phyloP scores from a whole-genome alignment of 2,113 vertebrate genomes.

The Etheostoma spectabile region DNA sequence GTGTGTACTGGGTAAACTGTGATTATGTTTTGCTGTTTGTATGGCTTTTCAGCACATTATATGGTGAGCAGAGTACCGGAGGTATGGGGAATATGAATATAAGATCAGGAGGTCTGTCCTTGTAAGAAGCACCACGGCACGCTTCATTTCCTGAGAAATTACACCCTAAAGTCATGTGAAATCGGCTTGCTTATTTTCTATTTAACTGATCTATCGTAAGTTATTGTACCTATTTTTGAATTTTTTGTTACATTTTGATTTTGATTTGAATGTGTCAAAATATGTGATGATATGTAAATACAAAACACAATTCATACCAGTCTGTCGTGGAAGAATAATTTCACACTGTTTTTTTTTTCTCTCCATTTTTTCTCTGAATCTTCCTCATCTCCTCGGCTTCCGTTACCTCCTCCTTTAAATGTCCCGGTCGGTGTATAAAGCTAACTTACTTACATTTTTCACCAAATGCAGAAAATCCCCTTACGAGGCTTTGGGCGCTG shows the following conservation, averaged over 20 bases:
- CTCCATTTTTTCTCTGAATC: not conserved
- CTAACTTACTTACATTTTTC: slow-evolving; percentile 35
- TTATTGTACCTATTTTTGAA: not conserved
- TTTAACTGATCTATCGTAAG: not conserved
- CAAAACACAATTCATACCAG: not conserved
- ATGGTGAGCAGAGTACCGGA: not conserved
- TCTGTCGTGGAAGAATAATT: not conserved
- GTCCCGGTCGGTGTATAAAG: not conserved
- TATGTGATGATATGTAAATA: no score
- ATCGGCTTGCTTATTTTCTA: not conserved
- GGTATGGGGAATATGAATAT: slow-evolving; percentile 6
- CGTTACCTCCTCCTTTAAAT: slow-evolving; percentile 6
- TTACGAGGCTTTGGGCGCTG: slow-evolving; percentile 58
- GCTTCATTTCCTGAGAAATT: not conserved
- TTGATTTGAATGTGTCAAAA: not conserved
- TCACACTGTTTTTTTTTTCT: not conserved
- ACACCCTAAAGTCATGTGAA: not conserved
- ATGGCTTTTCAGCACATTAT: not conserved
- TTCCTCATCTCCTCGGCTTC: not conserved
- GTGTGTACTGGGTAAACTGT: not conserved
- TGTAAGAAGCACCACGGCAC: not conserved
- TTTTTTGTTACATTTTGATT: not conserved
- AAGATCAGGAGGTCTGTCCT: slow-evolving; percentile 2
- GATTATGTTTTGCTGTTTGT: not conserved
- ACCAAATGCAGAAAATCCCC: slow-evolving; percentile 51